phyloP scores from a whole-genome alignment of 1,140 invertebrate genomes.

The Saxidomus purpurata region DNA sequence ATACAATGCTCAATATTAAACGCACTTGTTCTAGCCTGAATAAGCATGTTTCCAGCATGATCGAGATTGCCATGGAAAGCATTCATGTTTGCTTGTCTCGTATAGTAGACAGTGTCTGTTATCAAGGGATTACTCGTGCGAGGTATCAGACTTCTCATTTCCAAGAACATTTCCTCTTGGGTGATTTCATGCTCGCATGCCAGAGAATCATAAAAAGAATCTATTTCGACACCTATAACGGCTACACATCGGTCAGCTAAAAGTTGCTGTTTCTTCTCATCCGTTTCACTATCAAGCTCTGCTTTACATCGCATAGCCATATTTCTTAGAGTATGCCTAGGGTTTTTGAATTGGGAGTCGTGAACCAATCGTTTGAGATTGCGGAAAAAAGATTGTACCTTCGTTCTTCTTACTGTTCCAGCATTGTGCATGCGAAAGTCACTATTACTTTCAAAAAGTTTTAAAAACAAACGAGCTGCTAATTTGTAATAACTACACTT shows the following conservation, averaged over 20 bases:
- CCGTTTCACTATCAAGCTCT: conserved; percentile 2
- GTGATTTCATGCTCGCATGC: conserved; percentile 62
- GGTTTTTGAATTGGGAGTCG: conserved; percentile 65
- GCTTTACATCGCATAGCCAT: conserved; percentile 20
- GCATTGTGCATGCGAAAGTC: neutral
- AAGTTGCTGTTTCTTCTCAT: conserved; percentile 22
- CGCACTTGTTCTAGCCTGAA: conserved; percentile 60
- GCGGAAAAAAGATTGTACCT: conserved; percentile 60
- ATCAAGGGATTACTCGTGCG: conserved; percentile 59
- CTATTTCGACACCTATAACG: conserved; percentile 68
- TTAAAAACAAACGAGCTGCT: neutral
- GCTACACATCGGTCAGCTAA: conserved; percentile 68
- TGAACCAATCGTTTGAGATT: conserved; percentile 68
- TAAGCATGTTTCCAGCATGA: conserved; percentile 45
- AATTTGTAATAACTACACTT: conserved; percentile 29
- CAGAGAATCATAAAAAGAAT: conserved; percentile 65
- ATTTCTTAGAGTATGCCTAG: conserved; percentile 31
- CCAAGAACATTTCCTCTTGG: conserved; percentile 58
- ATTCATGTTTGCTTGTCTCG: conserved; percentile 63
- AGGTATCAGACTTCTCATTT: conserved; percentile 50
- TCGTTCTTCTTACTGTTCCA: conserved; percentile 42
- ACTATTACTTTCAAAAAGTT: neutral
- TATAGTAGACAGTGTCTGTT: conserved; percentile 58
- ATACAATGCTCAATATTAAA: conserved; percentile 51
- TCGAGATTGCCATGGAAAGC: conserved; percentile 54